Conservation (phyloP, 2,113 vertebrate genomes). For the Cyanoliseus patagonus region DNA sequence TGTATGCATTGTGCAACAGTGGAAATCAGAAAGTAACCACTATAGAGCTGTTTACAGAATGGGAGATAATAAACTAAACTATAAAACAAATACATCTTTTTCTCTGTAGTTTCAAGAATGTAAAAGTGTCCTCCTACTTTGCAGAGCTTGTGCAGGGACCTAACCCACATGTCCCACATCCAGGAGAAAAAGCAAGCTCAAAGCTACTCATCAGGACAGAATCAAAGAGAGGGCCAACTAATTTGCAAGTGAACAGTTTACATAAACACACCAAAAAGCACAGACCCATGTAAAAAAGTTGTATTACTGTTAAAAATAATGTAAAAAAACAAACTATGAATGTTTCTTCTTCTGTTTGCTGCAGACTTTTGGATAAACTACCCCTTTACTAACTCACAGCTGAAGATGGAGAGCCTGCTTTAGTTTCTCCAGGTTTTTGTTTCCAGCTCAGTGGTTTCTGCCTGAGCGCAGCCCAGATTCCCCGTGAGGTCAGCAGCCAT, state of each 20-base stretch:
- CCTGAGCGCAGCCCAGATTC: conserved; percentile 50
- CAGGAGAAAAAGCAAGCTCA: not conserved
- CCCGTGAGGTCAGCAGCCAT: conserved; percentile 53
- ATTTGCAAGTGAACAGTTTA: conserved; percentile 46
- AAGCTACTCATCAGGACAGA: not conserved
- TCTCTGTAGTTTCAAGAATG: not conserved
- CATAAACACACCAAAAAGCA: not conserved
- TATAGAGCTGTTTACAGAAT: not conserved
- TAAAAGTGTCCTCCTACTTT: not conserved
- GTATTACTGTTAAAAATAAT: not conserved
- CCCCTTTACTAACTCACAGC: not conserved
- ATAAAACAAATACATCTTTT: not conserved
- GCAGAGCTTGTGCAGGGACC: not conserved
- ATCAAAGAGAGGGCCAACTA: not conserved
- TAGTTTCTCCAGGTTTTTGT: conserved; percentile 54
- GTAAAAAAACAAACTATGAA: not conserved
- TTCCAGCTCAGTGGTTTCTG: conserved; percentile 63
- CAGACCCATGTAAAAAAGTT: not conserved
- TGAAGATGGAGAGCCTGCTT: conserved; percentile 32
- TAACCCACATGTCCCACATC: not conserved
- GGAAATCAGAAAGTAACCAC: not conserved
- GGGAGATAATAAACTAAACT: not conserved
- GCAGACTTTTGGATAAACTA: not conserved
- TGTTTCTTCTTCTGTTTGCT: not conserved
- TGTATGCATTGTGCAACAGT: not conserved